Base-by-base conservation (phyloP, 2,113 vertebrate species). In the Mirounga angustirostris region DNA sequence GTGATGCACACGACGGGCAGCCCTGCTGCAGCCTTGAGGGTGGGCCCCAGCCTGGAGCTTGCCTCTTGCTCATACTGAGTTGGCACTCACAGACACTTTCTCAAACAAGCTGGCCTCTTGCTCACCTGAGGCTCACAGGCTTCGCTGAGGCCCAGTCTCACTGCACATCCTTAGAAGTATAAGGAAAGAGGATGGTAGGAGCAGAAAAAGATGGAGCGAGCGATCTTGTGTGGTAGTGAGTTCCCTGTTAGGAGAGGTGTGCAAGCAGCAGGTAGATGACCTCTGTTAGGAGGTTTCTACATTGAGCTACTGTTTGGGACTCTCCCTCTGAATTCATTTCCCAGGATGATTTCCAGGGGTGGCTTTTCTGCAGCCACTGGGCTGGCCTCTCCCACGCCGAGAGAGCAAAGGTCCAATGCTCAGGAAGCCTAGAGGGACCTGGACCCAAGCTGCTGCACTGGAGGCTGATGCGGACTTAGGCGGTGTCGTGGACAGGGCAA, bases 391-490 rank as follows among this genome's bases (percentile, higher is more conserved):
- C 33, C 43, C 33, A 8, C 54, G 33, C 78, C 19, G 1, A 7
- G 8, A 33, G n/a, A 54, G n/a, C n/a, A 33, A 5, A 63, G 1
- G 11, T 30, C 18, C 3, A 10, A 26, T 4, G 1, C 9, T 19
- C 7, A 1, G 3, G n/a, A 4, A 13, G 11, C 4, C 1, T 14
- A 10, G 74, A 30, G 30, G 61, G 30, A 8, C 10, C 28, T 4
- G 1, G 22, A n/a, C 40, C 43, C 2, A 5, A 18, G 56, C 56
- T 28, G 2, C 65, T 14, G 24, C 54, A 0, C 9, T 4, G 26
- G 76, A 63, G 12, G 13, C 0, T 18, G 22, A n/a, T 3, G 50
- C 12, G 18, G 24, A 80, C 3, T 2, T 7, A 9, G 5, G 6
- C 4, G 59, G 21, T 2, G 36, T 58, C 0, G 0, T 58, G 63